Evolutionary conservation across 2,888 invertebrate species (phyloP), one percentile per base, ranked within the genome.

Genomic region (Zonitis immaculata): DNA sequence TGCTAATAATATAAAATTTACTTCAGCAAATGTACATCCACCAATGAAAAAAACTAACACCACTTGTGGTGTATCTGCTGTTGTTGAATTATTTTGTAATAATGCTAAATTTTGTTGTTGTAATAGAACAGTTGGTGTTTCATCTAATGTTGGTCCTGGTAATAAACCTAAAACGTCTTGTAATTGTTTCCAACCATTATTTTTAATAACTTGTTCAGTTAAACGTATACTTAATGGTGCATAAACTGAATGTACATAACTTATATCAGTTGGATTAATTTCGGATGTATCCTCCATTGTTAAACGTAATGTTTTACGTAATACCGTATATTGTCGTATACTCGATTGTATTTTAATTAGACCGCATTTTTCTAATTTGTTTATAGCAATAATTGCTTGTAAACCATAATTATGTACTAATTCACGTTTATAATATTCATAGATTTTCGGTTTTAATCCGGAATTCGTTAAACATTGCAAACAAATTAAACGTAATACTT

Each of bases 31-130:
- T 0, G 98, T 99, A 71, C 96, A 93, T 0, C 99, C 99, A 4
- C 99, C 99, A 12, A 99, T 86, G 72, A 97, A 96, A 75, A 96
- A 94, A 0, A 99, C 93, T 1, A 98, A 78, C 7, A 95, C 86
- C 2, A 94, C 87, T 60, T 81, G 80, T 0, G 86, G 82, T 32
- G 81, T 80, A 62, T 88, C 84, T n/a, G n/a, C n/a, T n/a, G n/a
- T n/a, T 1, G 9, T 35, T 18, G 66, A 57, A 51, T 65, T 67
- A 42, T 76, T 68, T 16, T 1, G 77, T 68, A n/a, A n/a, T n/a
- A n/a, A n/a, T n/a, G n/a, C n/a, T n/a, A n/a, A 16, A 27, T 3
- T 7, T 35, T 8, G 18, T 16, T 16, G 14, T 16, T 18, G 8
- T 12, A 7, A 9, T 11, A 32, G 7, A 6, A 30, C 12, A 6